Evolutionary conservation across 2,113 vertebrate species (phyloP), one percentile per base, ranked within the genome.

Genomic region (Megaceryle torquata): DNA sequence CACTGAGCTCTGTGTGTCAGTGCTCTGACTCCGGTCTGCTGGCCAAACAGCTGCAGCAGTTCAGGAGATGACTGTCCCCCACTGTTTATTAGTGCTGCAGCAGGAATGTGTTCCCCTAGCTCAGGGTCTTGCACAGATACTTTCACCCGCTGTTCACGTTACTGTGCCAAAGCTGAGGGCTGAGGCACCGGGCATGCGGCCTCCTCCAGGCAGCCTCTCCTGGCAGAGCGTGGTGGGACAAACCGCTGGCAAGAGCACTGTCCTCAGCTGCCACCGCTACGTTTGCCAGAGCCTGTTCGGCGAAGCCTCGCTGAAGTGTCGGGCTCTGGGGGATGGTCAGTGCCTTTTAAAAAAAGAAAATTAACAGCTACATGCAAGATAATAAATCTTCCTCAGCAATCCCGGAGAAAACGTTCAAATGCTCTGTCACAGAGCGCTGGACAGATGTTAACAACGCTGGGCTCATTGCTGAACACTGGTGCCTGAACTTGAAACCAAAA

Each of bases 161-260:
- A 9, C 26, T 1, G 1, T 17, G 68, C 59, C 71, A 51, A 5
- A 65, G 7, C 1, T 3, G 31, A 0, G 14, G 69, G 54, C 59
- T 8, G 80, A 46, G 71, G 29, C 25, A 7, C 11, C 0, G 4
- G 51, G 46, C 0, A 0, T 19, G 39, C 35, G 6, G 74, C 10
- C 13, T 2, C 48, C 48, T n/a, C 60, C 92, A 80, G 94, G 43
- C 68, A 75, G 54, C 33, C 6, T 15, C 46, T 41, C 15, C 48
- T 59, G 68, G 43, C 69, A 56, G 43, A n/a, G 24, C 68, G 69
- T 64, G 77, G 68, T 88, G 56, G 70, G 68, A 64, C 69, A 20
- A 56, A 51, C 81, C 35, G 60, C 83, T 80, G 91, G 71, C 0
- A 0, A 19, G 60, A 71, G 43, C 6, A 0, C 6, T 1, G 35